Conservation (phyloP, 2,113 vertebrate genomes). For the Sebastes schlegelii region DNA sequence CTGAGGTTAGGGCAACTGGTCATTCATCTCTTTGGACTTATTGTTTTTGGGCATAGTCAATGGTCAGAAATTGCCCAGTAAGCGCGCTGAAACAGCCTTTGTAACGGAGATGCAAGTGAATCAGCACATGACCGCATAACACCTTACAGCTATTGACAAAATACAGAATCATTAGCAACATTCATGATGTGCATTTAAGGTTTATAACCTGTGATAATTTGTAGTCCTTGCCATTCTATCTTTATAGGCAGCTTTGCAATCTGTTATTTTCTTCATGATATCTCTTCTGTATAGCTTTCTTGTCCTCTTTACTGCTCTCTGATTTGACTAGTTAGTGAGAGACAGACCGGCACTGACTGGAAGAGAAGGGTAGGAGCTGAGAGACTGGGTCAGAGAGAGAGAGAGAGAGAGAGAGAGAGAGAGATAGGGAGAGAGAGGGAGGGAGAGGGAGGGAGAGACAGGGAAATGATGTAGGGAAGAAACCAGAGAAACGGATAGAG, state of each 20-base stretch:
- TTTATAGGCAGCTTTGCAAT: neutral
- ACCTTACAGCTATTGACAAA: neutral
- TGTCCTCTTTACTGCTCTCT: neutral
- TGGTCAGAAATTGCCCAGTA: neutral
- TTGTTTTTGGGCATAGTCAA: neutral
- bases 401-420: neutral
- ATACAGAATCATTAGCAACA: neutral
- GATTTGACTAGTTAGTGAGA: neutral
- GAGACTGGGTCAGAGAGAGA: neutral
- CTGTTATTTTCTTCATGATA: neutral
- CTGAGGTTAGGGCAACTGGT: neutral
- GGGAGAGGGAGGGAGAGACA: neutral
- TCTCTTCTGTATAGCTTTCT: neutral
- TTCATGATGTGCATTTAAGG: neutral
- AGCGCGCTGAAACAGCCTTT: neutral
- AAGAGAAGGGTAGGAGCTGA: neutral
- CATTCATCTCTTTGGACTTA: neutral
- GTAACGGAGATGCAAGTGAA: neutral
- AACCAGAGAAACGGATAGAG: neutral
- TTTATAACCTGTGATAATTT: neutral
- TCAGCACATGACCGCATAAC: neutral
- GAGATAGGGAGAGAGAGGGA: neutral
- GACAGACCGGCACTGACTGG: neutral
- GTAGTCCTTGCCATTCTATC: neutral
- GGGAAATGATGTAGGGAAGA: neutral